Evolutionary conservation across 2,888 invertebrate species (phyloP).

Genomic region (Pammene fasciana): DNA sequence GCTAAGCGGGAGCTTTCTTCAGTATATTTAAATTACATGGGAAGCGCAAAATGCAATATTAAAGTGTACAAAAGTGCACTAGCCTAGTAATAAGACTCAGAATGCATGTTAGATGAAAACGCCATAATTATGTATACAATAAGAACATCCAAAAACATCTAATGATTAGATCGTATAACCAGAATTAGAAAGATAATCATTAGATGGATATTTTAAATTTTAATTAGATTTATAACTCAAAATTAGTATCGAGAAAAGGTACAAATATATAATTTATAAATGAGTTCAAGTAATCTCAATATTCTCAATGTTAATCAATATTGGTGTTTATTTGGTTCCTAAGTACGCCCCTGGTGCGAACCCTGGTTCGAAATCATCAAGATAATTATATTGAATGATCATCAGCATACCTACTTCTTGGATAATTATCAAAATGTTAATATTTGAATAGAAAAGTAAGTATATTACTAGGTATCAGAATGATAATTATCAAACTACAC

Average conservation of each 20-base stretch:
- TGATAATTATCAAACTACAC: too few relatives aligned
- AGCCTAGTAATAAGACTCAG: slow-evolving; percentile 11
- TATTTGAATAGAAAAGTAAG: too few relatives aligned
- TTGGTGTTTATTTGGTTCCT: slow-evolving; percentile 17
- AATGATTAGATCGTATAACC: slow-evolving; percentile 2
- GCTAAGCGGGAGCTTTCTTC: neutral
- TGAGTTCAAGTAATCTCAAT: slow-evolving; percentile 57
- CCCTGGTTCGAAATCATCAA: too few relatives aligned
- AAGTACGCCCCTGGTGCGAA: neutral
- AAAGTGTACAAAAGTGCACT: slow-evolving; percentile 28
- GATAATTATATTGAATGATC: too few relatives aligned
- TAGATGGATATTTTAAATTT: neutral
- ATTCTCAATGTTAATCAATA: slow-evolving; percentile 48
- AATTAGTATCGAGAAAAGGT: slow-evolving; percentile 21
- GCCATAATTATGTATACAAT: slow-evolving; percentile 6
- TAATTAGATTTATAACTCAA: neutral
- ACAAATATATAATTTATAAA: slow-evolving; percentile 22
- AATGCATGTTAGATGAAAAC: slow-evolving; percentile 31
- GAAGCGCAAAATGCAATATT: slow-evolving; percentile 21
- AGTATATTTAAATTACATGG: slow-evolving; percentile 16
- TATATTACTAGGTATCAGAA: too few relatives aligned
- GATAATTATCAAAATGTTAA: too few relatives aligned
- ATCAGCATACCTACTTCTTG: too few relatives aligned
- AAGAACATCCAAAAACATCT: slow-evolving; percentile 22
- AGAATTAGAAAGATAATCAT: too few relatives aligned